Conservation (phyloP, 2,797 vertebrate genomes). For the Vespertilio murinus region DNA sequence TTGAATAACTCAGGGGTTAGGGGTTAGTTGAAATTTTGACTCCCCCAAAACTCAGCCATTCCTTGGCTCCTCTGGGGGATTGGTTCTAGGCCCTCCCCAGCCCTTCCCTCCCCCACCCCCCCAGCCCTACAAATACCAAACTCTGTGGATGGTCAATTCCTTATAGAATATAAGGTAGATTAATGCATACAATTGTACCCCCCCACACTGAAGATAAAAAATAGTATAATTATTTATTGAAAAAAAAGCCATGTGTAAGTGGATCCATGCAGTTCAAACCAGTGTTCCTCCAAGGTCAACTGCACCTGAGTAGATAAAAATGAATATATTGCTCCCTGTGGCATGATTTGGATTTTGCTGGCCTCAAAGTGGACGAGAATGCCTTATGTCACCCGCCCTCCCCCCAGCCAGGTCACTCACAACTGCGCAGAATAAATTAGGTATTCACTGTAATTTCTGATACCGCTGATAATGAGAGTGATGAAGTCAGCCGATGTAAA, state of each 20-base stretch:
- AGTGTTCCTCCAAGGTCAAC: neutral
- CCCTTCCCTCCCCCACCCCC: too few species aligned
- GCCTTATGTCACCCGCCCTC: neutral
- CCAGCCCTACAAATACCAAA: neutral
- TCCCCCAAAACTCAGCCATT: neutral
- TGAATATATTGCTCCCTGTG: neutral
- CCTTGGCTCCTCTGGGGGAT: neutral
- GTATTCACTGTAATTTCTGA: neutral
- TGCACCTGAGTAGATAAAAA: neutral
- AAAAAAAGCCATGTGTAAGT: neutral
- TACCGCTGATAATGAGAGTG: neutral
- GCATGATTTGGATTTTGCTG: neutral
- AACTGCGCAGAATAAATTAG: neutral
- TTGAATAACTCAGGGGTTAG: neutral
- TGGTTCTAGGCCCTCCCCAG: neutral
- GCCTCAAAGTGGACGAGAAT: neutral
- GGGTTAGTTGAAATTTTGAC: neutral
- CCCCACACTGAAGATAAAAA: neutral
- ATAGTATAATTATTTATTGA: neutral
- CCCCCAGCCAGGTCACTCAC: neutral
- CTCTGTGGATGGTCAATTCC: neutral
- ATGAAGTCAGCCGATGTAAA: neutral
- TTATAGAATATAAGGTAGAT: neutral
- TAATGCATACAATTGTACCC: neutral
- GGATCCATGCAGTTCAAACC: neutral